These are phyloP conservation scores for Glaucopsyche alexis DNA, from an alignment of 2,888 invertebrate genomes.

Conservation along the genomic window DNA sequence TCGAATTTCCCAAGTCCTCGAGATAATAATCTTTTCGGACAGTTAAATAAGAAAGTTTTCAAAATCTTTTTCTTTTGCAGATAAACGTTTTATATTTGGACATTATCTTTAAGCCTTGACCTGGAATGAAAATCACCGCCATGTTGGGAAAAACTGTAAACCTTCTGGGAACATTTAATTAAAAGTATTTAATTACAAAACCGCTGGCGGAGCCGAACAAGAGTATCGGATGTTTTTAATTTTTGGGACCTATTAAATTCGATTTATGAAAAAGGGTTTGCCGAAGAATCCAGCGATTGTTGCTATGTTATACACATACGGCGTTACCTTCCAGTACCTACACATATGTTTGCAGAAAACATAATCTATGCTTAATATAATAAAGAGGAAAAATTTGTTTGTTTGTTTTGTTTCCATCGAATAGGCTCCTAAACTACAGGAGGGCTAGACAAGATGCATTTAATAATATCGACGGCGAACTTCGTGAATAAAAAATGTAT, in stretches of 20 bases:
- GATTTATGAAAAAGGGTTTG: background rate
- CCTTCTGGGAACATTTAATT: slow-evolving; percentile 8
- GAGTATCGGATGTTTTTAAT: background rate
- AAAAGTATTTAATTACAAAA: background rate
- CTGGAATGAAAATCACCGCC: background rate
- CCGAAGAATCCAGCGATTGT: background rate
- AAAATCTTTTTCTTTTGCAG: background rate
- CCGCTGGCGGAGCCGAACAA: background rate
- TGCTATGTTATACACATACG: background rate
- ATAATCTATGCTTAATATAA: too few relatives aligned
- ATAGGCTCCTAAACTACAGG: too few relatives aligned
- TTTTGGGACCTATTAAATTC: background rate
- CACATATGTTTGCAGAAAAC: background rate
- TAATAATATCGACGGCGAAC: too few relatives aligned
- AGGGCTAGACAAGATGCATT: too few relatives aligned
- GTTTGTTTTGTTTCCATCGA: too few relatives aligned
- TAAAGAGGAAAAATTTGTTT: too few relatives aligned
- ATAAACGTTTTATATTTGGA: slow-evolving; percentile 1
- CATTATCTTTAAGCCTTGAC: slow-evolving; percentile 9
- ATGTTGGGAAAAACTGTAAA: background rate
- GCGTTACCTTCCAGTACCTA: background rate
- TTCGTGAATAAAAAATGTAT: too few relatives aligned
- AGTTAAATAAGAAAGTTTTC: slow-evolving; percentile 14
- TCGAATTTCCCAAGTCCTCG: background rate
- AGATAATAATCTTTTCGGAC: background rate